A percentile compares a stretch with the other conserved stretches of the same genome.
phyloP scores from a whole-genome alignment of 2,113 vertebrate species.

The Sander lucioperca region DNA sequence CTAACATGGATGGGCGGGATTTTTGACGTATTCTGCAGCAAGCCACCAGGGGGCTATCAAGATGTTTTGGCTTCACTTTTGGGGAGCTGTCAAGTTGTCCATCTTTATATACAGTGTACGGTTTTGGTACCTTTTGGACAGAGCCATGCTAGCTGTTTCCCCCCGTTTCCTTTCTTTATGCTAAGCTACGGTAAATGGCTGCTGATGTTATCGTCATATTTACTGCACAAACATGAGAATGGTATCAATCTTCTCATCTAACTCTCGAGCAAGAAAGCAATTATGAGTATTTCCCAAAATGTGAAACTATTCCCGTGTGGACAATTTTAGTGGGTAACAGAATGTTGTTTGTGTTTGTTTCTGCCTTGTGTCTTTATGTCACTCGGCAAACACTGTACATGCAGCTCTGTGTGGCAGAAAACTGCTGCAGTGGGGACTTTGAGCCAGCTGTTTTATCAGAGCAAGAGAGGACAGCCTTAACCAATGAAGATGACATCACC shows the following conservation, averaged over 20 bases:
- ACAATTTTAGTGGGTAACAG: not conserved
- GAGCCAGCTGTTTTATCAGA: constrained; percentile 63
- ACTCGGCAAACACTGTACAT: constrained; percentile 18
- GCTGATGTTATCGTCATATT: not conserved
- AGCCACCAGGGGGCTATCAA: too few relatives aligned
- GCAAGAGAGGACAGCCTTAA: constrained; percentile 49
- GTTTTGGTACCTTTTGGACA: not conserved
- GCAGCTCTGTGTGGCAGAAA: constrained; percentile 21
- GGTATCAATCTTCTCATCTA: constrained; percentile 18
- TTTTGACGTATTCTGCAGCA: too few relatives aligned
- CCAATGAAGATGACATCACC: constrained; percentile 71
- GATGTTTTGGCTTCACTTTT: not conserved
- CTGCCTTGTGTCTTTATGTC: constrained; percentile 14
- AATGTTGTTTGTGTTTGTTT: constrained; percentile 12
- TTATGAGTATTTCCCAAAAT: not conserved
- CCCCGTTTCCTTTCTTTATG: not conserved
- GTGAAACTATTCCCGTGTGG: not conserved
- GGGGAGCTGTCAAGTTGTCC: too few relatives aligned
- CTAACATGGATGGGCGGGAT: too few relatives aligned
- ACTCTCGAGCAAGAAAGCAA: not conserved
- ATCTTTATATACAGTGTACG: too few relatives aligned
- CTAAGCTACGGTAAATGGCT: constrained; percentile 6
- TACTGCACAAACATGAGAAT: not conserved
- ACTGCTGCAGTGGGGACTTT: constrained; percentile 8
- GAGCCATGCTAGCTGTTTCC: not conserved